Evolutionary conservation across 2,113 vertebrate species (phyloP), one percentile per base, ranked within the genome.

Genomic region (Grus americana): DNA sequence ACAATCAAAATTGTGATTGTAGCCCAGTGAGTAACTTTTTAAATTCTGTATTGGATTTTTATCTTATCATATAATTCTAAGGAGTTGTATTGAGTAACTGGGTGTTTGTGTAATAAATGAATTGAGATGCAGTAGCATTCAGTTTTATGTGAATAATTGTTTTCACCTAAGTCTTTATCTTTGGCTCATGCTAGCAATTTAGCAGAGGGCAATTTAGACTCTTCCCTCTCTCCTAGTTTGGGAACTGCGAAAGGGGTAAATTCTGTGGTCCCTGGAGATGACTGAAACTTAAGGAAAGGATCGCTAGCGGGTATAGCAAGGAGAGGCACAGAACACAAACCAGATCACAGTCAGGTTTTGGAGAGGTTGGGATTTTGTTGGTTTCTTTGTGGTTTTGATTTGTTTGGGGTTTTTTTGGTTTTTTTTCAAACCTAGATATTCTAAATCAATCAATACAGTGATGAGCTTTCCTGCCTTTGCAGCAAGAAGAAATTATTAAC

Each of bases 1-100:
- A 99, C 97, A 99, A 99, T 92, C 99, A 99, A 97, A 99, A 99
- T 79, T 99, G 99, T 97, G 99, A 99, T 76, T 99, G 99, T 96
- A 99, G 99, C 97, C 99, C 99, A 13, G 99, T 99, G 97, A 98
- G 98, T 96, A 88, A 17, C 44, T 47, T 34, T 4, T 44, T 23
- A 17, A 59, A 4, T 55, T 30, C 66, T 67, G 0, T 47, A 47
- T 21, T 21, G 47, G 47, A 47, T 47, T 47, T 47, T 47, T 47
- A 26, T 49, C 49, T 66, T 61, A 3, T 23, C 16, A 5, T 21
- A 3, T 38, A 24, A 2, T n/a, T 40, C 79, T 62, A n/a, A 66
- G 58, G 17, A 55, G 36, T 15, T 75, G 10, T 38, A 11, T 15
- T 65, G n/a, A 46, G 32, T 34, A 29, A 7, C 70, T 55, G 62